phyloP scores from a whole-genome alignment of 1,140 invertebrate genomes.

The Drosophila ficusphila region DNA sequence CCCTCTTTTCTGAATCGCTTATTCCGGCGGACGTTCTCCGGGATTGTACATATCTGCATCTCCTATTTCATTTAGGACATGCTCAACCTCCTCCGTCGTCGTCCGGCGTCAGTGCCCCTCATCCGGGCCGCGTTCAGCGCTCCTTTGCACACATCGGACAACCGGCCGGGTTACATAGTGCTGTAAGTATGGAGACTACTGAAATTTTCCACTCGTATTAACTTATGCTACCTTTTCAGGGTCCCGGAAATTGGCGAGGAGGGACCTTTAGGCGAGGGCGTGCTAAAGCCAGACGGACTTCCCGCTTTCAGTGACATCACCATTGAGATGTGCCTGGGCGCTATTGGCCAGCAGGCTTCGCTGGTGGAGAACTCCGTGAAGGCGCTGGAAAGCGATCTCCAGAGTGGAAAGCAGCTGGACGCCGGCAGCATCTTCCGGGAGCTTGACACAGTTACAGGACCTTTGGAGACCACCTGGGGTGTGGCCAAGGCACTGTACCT shows the following conservation, averaged over 20 bases:
- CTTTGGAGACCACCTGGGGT: constrained; percentile 94
- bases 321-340: constrained; percentile 92
- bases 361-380: constrained; percentile 92
- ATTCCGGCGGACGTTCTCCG: constrained; percentile 35
- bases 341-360: constrained; percentile 92
- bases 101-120: constrained; percentile 29
- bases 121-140: constrained; percentile 34
- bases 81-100: constrained; percentile 66
- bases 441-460: constrained; percentile 89
- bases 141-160: constrained; percentile 52
- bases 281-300: constrained; percentile 89
- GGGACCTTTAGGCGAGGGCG: constrained; percentile 88
- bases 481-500: constrained; percentile 92
- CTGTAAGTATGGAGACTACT: constrained; percentile 59
- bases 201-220: neutral
- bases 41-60: constrained; percentile 50
- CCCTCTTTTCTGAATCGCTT: constrained; percentile 12
- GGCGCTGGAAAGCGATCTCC: constrained; percentile 66
- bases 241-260: constrained; percentile 96
- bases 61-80: constrained; percentile 40
- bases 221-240: constrained; percentile 84
- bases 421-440: constrained; percentile 90
- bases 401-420: constrained; percentile 85
- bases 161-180: constrained; percentile 74
- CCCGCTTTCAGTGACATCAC: constrained; percentile 92